phyloP scores from a whole-genome alignment of 1,140 invertebrate genomes.

The Holcopasites calliopsidis region DNA sequence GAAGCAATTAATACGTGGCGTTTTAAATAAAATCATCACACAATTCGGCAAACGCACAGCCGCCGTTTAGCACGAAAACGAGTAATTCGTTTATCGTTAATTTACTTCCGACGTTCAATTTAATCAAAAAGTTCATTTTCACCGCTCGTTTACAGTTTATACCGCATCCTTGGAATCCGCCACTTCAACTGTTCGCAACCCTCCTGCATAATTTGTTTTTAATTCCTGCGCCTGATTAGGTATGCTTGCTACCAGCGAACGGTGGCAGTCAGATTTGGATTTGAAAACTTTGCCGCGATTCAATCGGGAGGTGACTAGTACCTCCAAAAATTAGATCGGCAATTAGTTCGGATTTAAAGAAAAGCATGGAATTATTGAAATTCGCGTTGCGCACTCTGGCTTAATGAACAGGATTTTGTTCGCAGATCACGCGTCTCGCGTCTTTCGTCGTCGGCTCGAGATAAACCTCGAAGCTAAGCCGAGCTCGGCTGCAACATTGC shows the following conservation, averaged over 20 bases:
- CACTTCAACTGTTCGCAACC: neutral
- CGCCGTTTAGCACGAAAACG: neutral
- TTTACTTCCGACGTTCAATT: neutral
- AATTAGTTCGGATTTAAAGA: no score
- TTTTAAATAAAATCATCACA: conserved; percentile 58
- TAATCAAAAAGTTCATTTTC: neutral
- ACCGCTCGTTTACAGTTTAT: neutral
- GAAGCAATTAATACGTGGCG: conserved; percentile 58
- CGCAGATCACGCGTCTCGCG: neutral
- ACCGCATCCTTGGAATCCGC: neutral
- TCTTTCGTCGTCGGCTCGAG: conserved; percentile 14
- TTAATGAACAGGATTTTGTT: conserved; percentile 33
- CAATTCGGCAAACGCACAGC: conserved; percentile 40
- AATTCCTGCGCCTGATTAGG: neutral
- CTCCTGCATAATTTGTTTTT: no score
- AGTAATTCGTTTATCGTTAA: neutral
- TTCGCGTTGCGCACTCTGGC: conserved; percentile 25
- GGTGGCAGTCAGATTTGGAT: no score
- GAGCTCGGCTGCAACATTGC: neutral
- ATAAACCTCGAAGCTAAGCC: conserved; percentile 24
- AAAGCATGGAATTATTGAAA: conserved; percentile 54
- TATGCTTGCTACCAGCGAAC: no score
- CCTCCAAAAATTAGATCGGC: no score
- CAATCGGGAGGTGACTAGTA: no score
- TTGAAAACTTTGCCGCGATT: no score